These are phyloP conservation scores for Antrozous pallidus DNA, from an alignment of 2,797 vertebrate species.

Conservation along the genomic window DNA sequence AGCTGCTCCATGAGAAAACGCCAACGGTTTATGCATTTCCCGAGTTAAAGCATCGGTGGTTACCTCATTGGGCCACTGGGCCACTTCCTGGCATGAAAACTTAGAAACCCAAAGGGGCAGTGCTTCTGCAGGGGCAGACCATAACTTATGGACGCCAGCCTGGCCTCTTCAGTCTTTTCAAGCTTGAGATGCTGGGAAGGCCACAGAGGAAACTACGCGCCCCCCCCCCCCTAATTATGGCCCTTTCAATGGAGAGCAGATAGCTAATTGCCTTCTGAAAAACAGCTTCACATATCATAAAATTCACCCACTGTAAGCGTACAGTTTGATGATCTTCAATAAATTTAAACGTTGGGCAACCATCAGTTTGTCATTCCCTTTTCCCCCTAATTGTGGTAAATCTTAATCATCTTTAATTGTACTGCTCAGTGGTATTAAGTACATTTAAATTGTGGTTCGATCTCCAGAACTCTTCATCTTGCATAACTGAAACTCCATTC, in stretches of 20 bases:
- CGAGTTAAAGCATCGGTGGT: neutral
- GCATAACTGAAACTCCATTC: neutral
- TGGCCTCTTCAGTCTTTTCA: neutral
- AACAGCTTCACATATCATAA: neutral
- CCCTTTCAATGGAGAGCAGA: neutral
- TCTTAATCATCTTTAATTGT: neutral
- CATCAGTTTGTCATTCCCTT: neutral
- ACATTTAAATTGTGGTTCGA: neutral
- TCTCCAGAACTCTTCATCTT: neutral
- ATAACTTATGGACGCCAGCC: neutral
- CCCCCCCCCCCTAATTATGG: rapidly evolving
- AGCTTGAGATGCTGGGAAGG: neutral
- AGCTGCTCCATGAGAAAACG: neutral
- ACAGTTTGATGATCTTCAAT: neutral
- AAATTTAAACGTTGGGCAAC: neutral
- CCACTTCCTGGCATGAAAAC: neutral
- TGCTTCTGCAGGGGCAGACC: neutral
- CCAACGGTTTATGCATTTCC: neutral
- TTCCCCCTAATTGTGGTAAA: neutral
- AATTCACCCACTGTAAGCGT: neutral
- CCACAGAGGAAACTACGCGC: neutral
- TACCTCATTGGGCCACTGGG: too few species aligned
- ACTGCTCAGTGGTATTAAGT: neutral
- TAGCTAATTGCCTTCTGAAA: neutral
- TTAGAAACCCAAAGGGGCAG: neutral